Percentiles rank a stretch among this genome's conserved stretches.
These are phyloP conservation scores for Catamblyrhynchus diadema DNA, from an alignment of 2,797 vertebrate species.

Conservation along the genomic window DNA sequence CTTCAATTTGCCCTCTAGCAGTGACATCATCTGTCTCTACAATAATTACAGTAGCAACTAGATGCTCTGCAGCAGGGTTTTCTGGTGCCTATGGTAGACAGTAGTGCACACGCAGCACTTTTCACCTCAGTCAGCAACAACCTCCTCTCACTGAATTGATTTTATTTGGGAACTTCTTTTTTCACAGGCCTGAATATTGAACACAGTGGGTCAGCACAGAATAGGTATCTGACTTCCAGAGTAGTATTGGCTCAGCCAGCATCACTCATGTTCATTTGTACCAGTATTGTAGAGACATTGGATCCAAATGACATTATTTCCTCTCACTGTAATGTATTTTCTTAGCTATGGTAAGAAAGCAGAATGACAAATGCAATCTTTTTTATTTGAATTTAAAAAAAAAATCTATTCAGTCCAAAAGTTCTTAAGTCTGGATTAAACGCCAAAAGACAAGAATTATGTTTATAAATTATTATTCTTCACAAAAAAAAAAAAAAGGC, in stretches of 20 bases:
- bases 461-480: background rate
- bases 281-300: background rate
- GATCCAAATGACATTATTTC: background rate
- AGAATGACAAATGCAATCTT: background rate
- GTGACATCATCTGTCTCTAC: background rate
- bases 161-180: background rate
- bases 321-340: background rate
- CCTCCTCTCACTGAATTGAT: background rate
- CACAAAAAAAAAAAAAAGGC: background rate
- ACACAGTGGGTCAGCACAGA: background rate
- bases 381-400: background rate
- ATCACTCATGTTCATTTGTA: background rate
- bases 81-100: background rate
- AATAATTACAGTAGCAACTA: background rate
- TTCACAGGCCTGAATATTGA: background rate
- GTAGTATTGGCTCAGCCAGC: background rate
- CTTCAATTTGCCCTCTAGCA: background rate
- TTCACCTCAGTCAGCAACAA: background rate
- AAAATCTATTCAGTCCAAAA: background rate
- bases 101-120: background rate
- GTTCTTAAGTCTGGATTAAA: background rate
- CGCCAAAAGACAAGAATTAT: background rate
- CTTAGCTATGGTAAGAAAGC: background rate
- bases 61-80: background rate
- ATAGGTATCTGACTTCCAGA: background rate